Base-by-base conservation (phyloP, 2,797 vertebrate genomes). In the Hydrocynus forskahlii region DNA sequence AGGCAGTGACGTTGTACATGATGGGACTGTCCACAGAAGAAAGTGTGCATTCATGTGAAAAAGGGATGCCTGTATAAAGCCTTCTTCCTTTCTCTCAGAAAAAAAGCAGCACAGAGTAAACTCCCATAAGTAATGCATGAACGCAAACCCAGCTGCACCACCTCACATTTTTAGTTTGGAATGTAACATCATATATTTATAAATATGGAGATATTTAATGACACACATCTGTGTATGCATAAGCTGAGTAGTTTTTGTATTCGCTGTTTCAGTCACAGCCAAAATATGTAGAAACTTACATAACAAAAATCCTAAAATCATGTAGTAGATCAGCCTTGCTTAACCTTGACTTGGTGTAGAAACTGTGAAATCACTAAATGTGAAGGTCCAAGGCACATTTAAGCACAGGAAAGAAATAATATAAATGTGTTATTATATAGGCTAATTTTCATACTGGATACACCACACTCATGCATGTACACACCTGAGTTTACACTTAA, bases 121-220 rank as follows among this genome's bases (percentile, higher is more conserved):
- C 86, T 88, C 89, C 90, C 88, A 93, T 93, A 91, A 94, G 90
- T 92, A 93, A 93, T 94, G 90, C 92, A 94, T 93, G 92, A 92
- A 75, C 38, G 77, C 54, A 7, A 68, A 68, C 50, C 75, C 79
- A 84, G 69, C 75, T 80, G 72, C 59, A 71, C 54, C 40, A 57
- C 50, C 25, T 25, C 55, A 78, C 78, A 83, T 78, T 78, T 82
- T 69, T 83, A 83, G 74, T 63, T 54, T 48, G 67, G 80, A 79
- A 74, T 67, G 60, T 38, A 76, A 52, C 59, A 76, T 75, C 66
- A 69, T 23, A 74, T 52, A 75, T 45, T 45, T 48, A 67, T 64
- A 74, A 69, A 77, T 29, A 54, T 29, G 64, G 71, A 35, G 35
- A 35, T 35, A 35, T 35, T 35, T 4, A 35, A 35, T 35, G 35